Conservation (phyloP, 2,113 vertebrate genomes). For the Sander vitreus region DNA sequence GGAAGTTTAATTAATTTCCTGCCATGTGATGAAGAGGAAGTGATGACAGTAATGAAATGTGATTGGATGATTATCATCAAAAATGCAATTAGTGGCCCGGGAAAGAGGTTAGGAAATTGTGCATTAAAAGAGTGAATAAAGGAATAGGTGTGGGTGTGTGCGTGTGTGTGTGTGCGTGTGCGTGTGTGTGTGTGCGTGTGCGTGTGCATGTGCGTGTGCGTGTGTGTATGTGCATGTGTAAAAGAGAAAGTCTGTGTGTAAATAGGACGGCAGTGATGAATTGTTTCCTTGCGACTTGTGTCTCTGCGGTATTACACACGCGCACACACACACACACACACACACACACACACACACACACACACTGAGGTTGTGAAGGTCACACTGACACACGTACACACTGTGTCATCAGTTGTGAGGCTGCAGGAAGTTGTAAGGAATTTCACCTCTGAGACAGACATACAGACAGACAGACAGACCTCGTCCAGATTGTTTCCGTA, state of each 20-base stretch:
- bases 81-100: constrained; percentile 43
- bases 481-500: not conserved
- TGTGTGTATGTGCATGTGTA: constrained; percentile 19
- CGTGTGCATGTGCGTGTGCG: constrained; percentile 37
- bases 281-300: constrained; percentile 41
- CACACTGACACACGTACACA: constrained; percentile 31
- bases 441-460: constrained; percentile 40
- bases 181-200: constrained; percentile 17
- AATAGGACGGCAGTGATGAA: constrained; percentile 72
- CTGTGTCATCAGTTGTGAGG: constrained; percentile 32
- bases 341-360: not conserved
- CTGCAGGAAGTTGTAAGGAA: constrained; percentile 30
- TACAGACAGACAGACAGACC: not conserved
- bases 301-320: constrained; percentile 62
- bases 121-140: constrained; percentile 5
- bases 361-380: constrained; percentile 55
- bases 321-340: constrained; percentile 24
- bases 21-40: constrained; percentile 61
- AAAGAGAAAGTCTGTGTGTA: constrained; percentile 41
- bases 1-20: constrained; percentile 63
- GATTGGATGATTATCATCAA: constrained; percentile 65
- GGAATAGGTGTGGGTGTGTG: constrained; percentile 9
- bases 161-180: constrained; percentile 33
- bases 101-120: not conserved
- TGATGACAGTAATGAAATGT: constrained; percentile 67